These are phyloP conservation scores for Erebia epiphron DNA, from an alignment of 2,888 invertebrate genomes.

Conservation along the genomic window DNA sequence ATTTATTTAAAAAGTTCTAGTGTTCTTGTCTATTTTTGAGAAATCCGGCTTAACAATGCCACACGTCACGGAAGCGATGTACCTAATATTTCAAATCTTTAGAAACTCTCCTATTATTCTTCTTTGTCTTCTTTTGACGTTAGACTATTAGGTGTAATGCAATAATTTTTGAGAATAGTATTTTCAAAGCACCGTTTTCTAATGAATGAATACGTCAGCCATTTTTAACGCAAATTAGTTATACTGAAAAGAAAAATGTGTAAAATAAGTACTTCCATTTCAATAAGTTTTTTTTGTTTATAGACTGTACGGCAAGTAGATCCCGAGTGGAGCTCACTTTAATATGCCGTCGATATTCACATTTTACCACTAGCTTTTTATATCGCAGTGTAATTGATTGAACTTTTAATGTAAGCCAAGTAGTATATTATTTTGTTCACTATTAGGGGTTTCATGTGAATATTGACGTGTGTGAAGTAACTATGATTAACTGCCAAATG, in stretches of 20 bases:
- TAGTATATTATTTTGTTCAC: constrained; percentile 47
- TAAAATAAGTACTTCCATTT: constrained; percentile 81
- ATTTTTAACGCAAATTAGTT: constrained; percentile 78
- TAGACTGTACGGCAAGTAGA: constrained; percentile 72
- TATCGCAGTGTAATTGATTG: constrained; percentile 44
- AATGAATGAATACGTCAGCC: constrained; percentile 70
- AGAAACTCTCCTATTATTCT: constrained; percentile 60
- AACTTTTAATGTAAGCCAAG: constrained; percentile 40
- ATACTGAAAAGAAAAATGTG: constrained; percentile 56
- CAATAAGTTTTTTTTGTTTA: constrained; percentile 76
- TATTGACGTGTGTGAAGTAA: constrained; percentile 67
- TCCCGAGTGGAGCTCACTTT: constrained; percentile 64
- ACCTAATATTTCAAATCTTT: constrained; percentile 40
- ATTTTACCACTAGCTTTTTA: constrained; percentile 55
- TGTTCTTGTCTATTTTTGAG: not conserved
- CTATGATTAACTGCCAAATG: constrained; percentile 80
- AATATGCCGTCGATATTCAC: constrained; percentile 67
- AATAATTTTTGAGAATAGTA: constrained; percentile 61
- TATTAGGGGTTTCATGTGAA: constrained; percentile 66
- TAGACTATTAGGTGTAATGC: constrained; percentile 62
- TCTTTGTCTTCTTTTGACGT: constrained; percentile 72
- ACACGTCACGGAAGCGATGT: constrained; percentile 43
- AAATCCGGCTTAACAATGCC: constrained; percentile 35
- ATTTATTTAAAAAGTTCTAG: not conserved
- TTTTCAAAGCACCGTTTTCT: constrained; percentile 67